phyloP scores from a whole-genome alignment of 2,797 vertebrate species.

The Argentina silus region DNA sequence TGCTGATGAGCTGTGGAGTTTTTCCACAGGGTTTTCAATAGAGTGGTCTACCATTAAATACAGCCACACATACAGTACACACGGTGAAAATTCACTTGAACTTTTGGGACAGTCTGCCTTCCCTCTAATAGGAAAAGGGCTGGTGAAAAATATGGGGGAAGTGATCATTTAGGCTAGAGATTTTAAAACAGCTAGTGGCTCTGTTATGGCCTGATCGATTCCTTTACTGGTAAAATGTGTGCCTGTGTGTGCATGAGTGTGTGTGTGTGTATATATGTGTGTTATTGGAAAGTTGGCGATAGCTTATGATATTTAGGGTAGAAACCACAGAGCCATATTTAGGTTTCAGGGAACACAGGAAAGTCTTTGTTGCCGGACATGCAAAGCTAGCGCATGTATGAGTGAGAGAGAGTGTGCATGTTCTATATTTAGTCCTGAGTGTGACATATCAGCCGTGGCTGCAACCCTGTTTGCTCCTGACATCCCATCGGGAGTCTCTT shows the following conservation, averaged over 20 bases:
- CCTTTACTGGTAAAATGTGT: no score
- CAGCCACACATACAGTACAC: background rate
- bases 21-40: background rate
- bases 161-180: background rate
- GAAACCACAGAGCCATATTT: conserved; percentile 12
- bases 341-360: conserved; percentile 21
- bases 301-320: background rate
- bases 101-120: background rate
- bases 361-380: conserved; percentile 25
- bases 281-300: conserved; percentile 3
- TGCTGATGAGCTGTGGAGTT: background rate
- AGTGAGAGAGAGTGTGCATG: background rate
- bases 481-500: background rate
- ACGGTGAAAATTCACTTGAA: background rate
- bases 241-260: background rate
- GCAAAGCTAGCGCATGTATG: background rate
- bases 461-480: conserved; percentile 8
- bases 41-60: background rate
- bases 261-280: background rate
- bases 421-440: conserved; percentile 28
- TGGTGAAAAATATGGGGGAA: background rate
- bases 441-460: conserved; percentile 11
- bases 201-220: background rate
- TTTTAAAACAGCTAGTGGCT: background rate
- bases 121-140: background rate